Percentiles rank a stretch among this genome's conserved stretches.
Conservation (phyloP, 2,888 invertebrate species). For the Nasonia oneida region DNA sequence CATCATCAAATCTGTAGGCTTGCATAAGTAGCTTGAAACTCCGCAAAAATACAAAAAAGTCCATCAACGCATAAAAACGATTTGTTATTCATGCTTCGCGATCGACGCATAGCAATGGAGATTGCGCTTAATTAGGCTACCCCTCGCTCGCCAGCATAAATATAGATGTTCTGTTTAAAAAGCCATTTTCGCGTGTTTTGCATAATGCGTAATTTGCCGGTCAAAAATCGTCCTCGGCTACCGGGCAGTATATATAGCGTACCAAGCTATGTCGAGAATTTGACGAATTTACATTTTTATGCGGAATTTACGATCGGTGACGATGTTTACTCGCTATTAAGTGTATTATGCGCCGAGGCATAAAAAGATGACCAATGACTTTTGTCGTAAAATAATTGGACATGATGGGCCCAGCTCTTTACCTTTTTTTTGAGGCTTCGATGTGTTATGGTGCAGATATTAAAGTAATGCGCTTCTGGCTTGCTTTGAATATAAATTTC, state of each 20-base stretch:
- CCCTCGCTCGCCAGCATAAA: conserved; percentile 67
- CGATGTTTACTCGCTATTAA: conserved; percentile 59
- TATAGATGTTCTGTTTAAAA: conserved; percentile 78
- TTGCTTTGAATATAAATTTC: neutral
- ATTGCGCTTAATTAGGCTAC: conserved; percentile 72
- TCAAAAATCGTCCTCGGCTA: neutral
- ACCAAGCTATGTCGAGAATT: conserved; percentile 21
- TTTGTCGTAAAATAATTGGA: conserved; percentile 20
- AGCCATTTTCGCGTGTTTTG: conserved; percentile 76
- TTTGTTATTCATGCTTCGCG: conserved; percentile 73
- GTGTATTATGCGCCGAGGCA: neutral
- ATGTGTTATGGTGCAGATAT: neutral
- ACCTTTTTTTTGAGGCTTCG: neutral
- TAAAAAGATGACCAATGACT: conserved; percentile 28
- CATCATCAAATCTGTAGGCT: neutral
- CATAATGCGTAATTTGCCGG: conserved; percentile 69
- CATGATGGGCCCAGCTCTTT: neutral
- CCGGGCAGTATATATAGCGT: neutral
- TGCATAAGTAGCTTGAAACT: conserved; percentile 21
- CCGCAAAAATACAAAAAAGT: neutral
- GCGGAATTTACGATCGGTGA: conserved; percentile 49
- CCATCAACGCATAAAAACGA: neutral
- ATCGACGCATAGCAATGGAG: conserved; percentile 65
- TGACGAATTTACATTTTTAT: conserved; percentile 30
- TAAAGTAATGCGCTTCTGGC: neutral